Evolutionary conservation across 2,113 vertebrate genomes (phyloP).

Genomic region (Halichoeres trimaculatus): DNA sequence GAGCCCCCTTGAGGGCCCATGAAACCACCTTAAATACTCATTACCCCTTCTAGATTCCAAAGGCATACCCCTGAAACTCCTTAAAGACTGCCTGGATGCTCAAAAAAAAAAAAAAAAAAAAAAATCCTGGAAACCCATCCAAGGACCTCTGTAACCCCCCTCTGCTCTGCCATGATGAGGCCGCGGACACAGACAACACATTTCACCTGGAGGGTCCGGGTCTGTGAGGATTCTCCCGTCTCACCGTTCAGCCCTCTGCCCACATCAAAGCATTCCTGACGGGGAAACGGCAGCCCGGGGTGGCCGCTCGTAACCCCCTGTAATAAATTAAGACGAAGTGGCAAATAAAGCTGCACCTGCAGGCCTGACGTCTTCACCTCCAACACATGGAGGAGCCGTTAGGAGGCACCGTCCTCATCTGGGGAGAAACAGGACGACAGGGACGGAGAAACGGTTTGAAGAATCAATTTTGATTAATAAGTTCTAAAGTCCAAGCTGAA

Average conservation of each 20-base stretch:
- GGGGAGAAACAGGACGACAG: not conserved
- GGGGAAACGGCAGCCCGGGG: conserved; percentile 78
- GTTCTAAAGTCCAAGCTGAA: too few species aligned
- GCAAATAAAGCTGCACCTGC: conserved; percentile 86
- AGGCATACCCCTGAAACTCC: conserved; percentile 1
- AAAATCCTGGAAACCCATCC: conserved; percentile 1
- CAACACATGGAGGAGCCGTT: conserved; percentile 53
- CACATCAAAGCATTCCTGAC: conserved; percentile 92
- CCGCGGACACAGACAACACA: conserved; percentile 67
- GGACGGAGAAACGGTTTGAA: too few species aligned
- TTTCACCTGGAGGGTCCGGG: conserved; percentile 68
- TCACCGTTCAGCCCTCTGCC: conserved; percentile 65
- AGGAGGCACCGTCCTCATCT: conserved; percentile 31
- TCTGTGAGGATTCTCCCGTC: conserved; percentile 50
- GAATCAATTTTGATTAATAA: too few species aligned
- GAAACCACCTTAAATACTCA: not conserved
- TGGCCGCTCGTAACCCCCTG: conserved; percentile 82
- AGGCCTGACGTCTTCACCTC: conserved; percentile 68
- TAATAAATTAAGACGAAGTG: conserved; percentile 86
- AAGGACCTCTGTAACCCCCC: conserved; percentile 12
- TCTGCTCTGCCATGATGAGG: conserved; percentile 8
- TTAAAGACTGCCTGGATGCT: not conserved
- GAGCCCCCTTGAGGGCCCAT: not conserved
- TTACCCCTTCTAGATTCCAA: not conserved
- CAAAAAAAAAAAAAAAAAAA: too few species aligned